phyloP scores from a whole-genome alignment of 2,797 vertebrate genomes.

The Gymnopithys bicolor region DNA sequence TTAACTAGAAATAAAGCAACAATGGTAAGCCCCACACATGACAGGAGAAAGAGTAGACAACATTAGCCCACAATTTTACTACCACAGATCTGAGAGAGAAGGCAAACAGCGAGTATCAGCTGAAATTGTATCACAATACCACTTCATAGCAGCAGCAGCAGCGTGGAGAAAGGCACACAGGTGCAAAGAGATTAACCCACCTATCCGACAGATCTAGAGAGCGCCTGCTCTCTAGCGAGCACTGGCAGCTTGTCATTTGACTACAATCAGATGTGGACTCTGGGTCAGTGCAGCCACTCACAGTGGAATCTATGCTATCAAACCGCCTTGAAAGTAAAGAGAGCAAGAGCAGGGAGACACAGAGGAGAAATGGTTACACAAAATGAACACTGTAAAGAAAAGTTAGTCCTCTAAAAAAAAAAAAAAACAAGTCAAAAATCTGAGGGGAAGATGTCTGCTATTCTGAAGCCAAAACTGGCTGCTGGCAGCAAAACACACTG shows the following conservation, averaged over 20 bases:
- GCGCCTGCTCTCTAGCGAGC: conserved; percentile 59
- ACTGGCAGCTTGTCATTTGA: conserved; percentile 69
- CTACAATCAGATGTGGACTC: conserved; percentile 66
- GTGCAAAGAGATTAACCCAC: conserved; percentile 25
- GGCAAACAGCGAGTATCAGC: background rate
- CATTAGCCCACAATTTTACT: background rate
- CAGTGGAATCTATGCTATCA: conserved; percentile 55
- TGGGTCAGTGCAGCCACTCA: conserved; percentile 62
- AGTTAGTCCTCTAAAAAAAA: background rate
- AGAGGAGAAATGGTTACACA: conserved; percentile 1
- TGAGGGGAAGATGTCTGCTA: background rate
- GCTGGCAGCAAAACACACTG: background rate
- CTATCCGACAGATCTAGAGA: conserved; percentile 64
- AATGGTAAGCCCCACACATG: background rate
- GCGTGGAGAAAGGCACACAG: background rate
- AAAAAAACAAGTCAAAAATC: background rate
- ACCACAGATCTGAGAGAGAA: background rate
- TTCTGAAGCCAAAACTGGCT: background rate
- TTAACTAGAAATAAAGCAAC: background rate
- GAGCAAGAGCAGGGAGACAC: conserved; percentile 23
- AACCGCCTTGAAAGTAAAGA: conserved; percentile 56
- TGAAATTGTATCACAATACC: background rate
- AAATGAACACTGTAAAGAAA: background rate
- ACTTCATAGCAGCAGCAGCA: conserved; percentile 18
- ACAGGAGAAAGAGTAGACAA: background rate